A percentile compares a stretch with the other conserved stretches of the same genome.
phyloP scores from a whole-genome alignment of 2,888 invertebrate species.

The Drosophila robusta region DNA sequence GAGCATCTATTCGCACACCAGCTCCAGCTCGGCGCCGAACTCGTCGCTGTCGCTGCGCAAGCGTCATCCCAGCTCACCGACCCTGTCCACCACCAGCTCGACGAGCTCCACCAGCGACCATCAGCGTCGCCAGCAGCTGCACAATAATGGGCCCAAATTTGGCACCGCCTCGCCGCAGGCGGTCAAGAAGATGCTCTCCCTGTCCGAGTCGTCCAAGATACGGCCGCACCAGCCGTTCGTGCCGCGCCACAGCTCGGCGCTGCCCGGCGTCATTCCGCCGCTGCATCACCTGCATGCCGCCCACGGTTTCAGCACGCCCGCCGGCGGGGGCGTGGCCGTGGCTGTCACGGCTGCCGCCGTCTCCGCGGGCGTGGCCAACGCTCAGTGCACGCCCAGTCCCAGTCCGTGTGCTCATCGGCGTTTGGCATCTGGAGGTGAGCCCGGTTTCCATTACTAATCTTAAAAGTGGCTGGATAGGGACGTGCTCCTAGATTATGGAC shows the following conservation, averaged over 20 bases:
- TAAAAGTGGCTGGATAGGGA: conserved; percentile 4
- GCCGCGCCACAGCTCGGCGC: conserved; percentile 87
- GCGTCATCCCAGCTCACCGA: conserved; percentile 96
- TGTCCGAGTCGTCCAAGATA: conserved; percentile 95
- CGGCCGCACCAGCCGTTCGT: conserved; percentile 92
- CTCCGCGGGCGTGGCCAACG: conserved; percentile 50
- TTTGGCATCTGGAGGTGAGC: conserved; percentile 86
- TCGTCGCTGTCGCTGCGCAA: conserved; percentile 87
- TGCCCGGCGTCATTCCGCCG: conserved; percentile 86
- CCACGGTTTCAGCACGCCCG: conserved; percentile 64
- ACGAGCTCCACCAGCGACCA: conserved; percentile 90
- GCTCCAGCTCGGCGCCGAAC: conserved; percentile 86
- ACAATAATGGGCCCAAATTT: conserved; percentile 87
- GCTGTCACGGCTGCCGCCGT: conserved; percentile 37
- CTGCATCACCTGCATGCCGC: conserved; percentile 84
- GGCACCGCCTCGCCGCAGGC: conserved; percentile 97
- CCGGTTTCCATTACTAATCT: conserved; percentile 5
- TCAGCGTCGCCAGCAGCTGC: conserved; percentile 75
- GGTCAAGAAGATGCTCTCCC: conserved; percentile 96
- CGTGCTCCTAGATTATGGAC: background rate
- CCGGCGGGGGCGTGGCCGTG: conserved; percentile 22
- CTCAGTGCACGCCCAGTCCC: conserved; percentile 83
- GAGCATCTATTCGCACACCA: conserved; percentile 86
- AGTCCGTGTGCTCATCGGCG: conserved; percentile 87
- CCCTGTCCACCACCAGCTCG: conserved; percentile 95